Percentiles rank a stretch among this genome's conserved stretches.
Evolutionary conservation across 2,113 vertebrate species (phyloP).

Genomic region (Protobothrops mucrosquamatus): DNA sequence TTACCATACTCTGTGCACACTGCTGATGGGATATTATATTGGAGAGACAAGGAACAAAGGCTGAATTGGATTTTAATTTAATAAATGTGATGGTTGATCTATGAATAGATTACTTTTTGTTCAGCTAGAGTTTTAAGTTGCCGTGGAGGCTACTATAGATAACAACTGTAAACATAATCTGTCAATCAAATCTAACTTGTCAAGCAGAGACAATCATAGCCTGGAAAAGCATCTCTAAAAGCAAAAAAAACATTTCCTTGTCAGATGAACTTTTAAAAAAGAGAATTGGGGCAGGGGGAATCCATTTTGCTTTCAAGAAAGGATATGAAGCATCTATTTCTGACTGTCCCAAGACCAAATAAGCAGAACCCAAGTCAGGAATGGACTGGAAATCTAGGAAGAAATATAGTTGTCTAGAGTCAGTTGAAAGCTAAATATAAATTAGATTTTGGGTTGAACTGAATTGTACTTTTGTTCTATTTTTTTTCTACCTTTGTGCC

Average conservation of each 20-base stretch:
- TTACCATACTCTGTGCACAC: too few species aligned
- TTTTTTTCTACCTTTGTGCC: background rate
- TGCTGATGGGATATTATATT: too few species aligned
- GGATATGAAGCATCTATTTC: background rate
- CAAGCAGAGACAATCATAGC: background rate
- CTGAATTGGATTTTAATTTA: background rate
- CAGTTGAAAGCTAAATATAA: background rate
- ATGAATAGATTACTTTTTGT: background rate
- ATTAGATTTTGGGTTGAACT: background rate
- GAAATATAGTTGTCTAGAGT: background rate
- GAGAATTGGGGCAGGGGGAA: background rate
- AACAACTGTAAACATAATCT: background rate
- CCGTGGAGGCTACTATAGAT: background rate
- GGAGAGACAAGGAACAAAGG: too few species aligned
- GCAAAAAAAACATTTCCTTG: background rate
- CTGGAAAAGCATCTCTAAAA: background rate
- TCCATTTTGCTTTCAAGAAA: background rate
- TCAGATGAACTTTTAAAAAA: background rate
- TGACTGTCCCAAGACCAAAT: background rate
- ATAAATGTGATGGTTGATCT: background rate
- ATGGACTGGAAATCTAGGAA: background rate
- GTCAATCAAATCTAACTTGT: background rate
- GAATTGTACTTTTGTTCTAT: background rate
- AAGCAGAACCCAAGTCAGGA: background rate
- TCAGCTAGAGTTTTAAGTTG: background rate